phyloP scores from a whole-genome alignment of 2,888 invertebrate genomes.

The Perizoma flavofasciatum region DNA sequence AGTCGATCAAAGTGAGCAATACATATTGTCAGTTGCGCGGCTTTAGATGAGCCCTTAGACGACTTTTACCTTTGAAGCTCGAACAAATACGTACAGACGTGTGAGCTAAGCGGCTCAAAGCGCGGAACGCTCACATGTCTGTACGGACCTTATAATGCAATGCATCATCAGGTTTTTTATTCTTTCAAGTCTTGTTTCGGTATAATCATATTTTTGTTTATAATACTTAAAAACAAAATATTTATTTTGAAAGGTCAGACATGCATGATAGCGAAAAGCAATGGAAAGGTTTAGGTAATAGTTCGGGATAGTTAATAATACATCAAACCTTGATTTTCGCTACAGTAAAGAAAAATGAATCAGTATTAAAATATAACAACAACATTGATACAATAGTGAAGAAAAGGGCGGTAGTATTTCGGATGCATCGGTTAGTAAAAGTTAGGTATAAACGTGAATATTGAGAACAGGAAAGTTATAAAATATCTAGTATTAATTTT shows the following conservation, averaged over 20 bases:
- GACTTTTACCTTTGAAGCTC: too few species aligned
- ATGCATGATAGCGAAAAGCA: conserved; percentile 44
- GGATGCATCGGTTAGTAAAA: conserved; percentile 71
- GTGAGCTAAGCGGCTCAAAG: too few species aligned
- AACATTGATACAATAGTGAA: conserved; percentile 84
- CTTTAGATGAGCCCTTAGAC: too few species aligned
- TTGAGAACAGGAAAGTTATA: conserved; percentile 50
- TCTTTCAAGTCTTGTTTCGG: too few species aligned
- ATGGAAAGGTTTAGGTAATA: conserved; percentile 30
- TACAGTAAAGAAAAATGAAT: conserved; percentile 43
- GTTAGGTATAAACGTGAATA: conserved; percentile 47
- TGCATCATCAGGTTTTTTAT: too few species aligned
- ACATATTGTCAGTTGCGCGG: too few species aligned
- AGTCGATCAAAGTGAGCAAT: too few species aligned
- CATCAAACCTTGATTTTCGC: conserved; percentile 45
- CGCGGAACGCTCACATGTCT: too few species aligned
- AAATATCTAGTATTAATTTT: conserved; percentile 46
- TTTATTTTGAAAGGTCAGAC: conserved; percentile 23
- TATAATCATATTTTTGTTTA: too few species aligned
- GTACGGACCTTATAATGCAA: too few species aligned
- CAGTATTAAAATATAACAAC: conserved; percentile 56
- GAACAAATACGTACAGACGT: too few species aligned
- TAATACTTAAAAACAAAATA: conserved; percentile 1
- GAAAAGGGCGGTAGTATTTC: conserved; percentile 80
- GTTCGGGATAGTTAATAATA: conserved; percentile 23